Percentiles rank a stretch among this genome's conserved stretches.
Evolutionary conservation across 2,888 invertebrate genomes (phyloP).

Genomic region (Acrocera orbiculus): DNA sequence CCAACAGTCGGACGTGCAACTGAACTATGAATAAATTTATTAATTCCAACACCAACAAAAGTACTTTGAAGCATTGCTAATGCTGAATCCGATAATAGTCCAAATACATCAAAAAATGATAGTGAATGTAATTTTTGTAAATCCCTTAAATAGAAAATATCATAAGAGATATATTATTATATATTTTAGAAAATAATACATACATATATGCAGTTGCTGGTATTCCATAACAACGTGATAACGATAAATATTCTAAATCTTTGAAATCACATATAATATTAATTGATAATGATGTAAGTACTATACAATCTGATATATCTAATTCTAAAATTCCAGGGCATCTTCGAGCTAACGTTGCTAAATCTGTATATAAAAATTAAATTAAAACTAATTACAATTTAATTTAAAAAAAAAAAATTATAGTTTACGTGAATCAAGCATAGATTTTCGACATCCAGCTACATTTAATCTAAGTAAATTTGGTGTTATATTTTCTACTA

Average conservation of each 20-base stretch:
- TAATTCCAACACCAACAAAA: constrained; percentile 45
- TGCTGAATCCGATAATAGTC: constrained; percentile 44
- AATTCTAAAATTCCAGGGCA: constrained; percentile 63
- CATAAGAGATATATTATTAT: constrained; percentile 5
- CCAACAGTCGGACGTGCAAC: constrained; percentile 84
- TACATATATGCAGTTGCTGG: constrained; percentile 50
- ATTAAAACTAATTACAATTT: neutral
- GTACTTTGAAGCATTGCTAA: constrained; percentile 36
- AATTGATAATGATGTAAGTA: constrained; percentile 44
- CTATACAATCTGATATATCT: constrained; percentile 75
- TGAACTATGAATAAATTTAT: constrained; percentile 63
- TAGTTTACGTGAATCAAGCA: constrained; percentile 55
- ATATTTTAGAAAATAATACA: constrained; percentile 25
- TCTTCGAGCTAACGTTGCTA: constrained; percentile 41
- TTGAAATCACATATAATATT: constrained; percentile 38
- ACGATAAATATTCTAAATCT: constrained; percentile 55
- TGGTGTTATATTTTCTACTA: constrained; percentile 43
- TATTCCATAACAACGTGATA: constrained; percentile 68
- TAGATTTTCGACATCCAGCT: constrained; percentile 59
- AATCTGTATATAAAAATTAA: constrained; percentile 37
- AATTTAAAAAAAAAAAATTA: neutral
- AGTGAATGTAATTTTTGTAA: constrained; percentile 45
- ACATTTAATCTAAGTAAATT: constrained; percentile 58
- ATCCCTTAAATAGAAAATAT: constrained; percentile 27
- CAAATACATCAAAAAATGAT: constrained; percentile 65